Percentiles rank a stretch among this genome's conserved stretches.
These are phyloP conservation scores for Saturnia pavonia DNA, from an alignment of 2,888 invertebrate species.

Conservation along the genomic window DNA sequence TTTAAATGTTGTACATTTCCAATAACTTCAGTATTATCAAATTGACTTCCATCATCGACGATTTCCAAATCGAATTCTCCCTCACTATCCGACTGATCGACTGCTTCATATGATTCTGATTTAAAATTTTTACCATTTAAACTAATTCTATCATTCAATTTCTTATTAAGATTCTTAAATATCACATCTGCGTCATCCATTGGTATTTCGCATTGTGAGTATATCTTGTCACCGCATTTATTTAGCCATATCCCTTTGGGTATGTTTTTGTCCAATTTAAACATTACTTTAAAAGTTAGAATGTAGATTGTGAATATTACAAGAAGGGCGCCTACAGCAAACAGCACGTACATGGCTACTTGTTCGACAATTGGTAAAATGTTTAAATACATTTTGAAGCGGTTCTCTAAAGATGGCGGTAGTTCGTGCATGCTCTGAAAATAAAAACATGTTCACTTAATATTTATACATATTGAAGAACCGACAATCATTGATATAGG, in stretches of 20 bases:
- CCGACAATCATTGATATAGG: not conserved
- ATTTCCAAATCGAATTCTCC: slow-evolving; percentile 68
- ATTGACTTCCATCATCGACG: slow-evolving; percentile 68
- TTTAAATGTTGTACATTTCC: not conserved
- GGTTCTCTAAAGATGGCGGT: slow-evolving; percentile 82
- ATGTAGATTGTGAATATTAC: slow-evolving; percentile 74
- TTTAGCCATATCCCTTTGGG: slow-evolving; percentile 49
- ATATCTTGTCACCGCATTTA: slow-evolving; percentile 48
- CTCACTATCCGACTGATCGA: slow-evolving; percentile 61
- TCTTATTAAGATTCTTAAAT: slow-evolving; percentile 55
- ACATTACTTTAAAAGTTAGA: slow-evolving; percentile 72
- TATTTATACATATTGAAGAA: not conserved
- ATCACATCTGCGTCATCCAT: slow-evolving; percentile 54
- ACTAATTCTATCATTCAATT: slow-evolving; percentile 55
- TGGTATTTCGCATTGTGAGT: slow-evolving; percentile 69
- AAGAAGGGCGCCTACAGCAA: slow-evolving; percentile 76
- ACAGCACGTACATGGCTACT: slow-evolving; percentile 78
- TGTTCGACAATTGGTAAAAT: slow-evolving; percentile 85
- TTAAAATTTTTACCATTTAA: slow-evolving; percentile 51
- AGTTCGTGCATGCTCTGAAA: slow-evolving; percentile 87
- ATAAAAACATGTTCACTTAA: slow-evolving; percentile 13
- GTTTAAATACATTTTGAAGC: slow-evolving; percentile 88
- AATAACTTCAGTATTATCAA: slow-evolving; percentile 35
- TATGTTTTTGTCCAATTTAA: slow-evolving; percentile 57
- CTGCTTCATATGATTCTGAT: slow-evolving; percentile 42